Base-by-base conservation (phyloP, 2,888 invertebrate species). In the Cosmopolites sordidus region DNA sequence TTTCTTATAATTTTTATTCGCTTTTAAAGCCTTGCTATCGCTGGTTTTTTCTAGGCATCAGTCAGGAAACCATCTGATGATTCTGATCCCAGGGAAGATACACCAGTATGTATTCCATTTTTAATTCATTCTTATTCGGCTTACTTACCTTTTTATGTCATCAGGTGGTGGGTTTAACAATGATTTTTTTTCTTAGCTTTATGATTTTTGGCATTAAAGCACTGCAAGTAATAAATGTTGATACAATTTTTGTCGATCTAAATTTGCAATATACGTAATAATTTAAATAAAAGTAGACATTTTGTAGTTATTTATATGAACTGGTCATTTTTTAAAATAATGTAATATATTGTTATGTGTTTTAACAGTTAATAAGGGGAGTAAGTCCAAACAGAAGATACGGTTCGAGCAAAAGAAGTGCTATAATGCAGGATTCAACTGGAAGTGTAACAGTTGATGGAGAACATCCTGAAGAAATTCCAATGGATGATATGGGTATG, bases 71-170 rank as follows among this genome's bases (percentile, higher is more conserved):
- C 53, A 51, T 56, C 47, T 52, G 60, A 64, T 14, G 56, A 56
- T 51, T 48, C 74, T 76, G 78, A 78, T 76, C 76, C 78, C 77
- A 76, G 78, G 78, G 87, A 85, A 73, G 77, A 76, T 68, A 80
- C 81, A 64, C 84, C 85, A 76, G 86, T 86, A 86, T 81, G 86
- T 85, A 85, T 82, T 65, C 65, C 63, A 62, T 67, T 47, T 58
- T 64, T 64, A 59, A 51, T 54, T 60, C 56, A 56, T 46, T 33
- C 12, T 33, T 11, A 12, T 33, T 33, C 33, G 11, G 58, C 49
- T 58, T 58, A 47, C 16, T 43, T 65, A 62, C 66, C 69, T 69
- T 57, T 52, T 61, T 58, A 55, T 52, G 16, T 49, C 55, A 47
- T 53, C 33, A 22, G 56, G 52, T 56, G 49, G 33, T 53, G 43